Evolutionary conservation across 2,113 vertebrate species (phyloP), one percentile per base, ranked within the genome.

Genomic region (Bujurquina vittata): DNA sequence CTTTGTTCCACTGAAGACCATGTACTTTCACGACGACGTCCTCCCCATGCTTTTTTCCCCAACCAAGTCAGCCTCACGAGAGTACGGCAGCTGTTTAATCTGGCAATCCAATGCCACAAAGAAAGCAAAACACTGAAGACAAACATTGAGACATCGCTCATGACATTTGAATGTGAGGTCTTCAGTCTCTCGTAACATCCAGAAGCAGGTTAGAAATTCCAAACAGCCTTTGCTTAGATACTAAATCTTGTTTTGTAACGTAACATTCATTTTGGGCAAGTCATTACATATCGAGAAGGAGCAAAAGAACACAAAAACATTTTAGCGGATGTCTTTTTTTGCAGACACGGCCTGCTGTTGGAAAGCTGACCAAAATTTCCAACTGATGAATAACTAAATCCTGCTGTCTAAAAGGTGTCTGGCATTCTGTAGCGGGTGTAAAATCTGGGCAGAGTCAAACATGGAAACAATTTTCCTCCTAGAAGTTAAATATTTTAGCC

Each of bases 1-100:
- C 90, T 87, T 93, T 91, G 90, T 90, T 90, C 67, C 60, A 80
- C 3, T 49, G 75, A 55, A 60, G 80, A 82, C 83, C 57, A 73
- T 40, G 84, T 69, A 63, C 49, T 78, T 83, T 86, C 63, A 65
- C 14, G 37, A 11, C 56, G 60, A 83, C 18, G 29, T 73, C 65
- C 31, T 57, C n/a, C 83, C 80, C 73, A 58, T 82, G 59, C 49
- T 77, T 54, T 67, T 56, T 31, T 55, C 43, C 58, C 60, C 49
- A 56, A 31, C 23, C 26, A 52, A 52, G 35, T 12, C 59, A 62
- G 59, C 84, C 35, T 78, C 79, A 57, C 72, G 29, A 77, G 77
- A 77, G 84, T 77, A 61, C 69, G 73, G n/a, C 77, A 84, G 82
- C 81, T 83, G 87, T 91, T 93, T 90, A 83, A 88, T 90, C 81